A percentile compares a stretch with the other conserved stretches of the same genome.
These are phyloP conservation scores for Crambe crambe DNA, from an alignment of 37 sponge, comb jelly and placozoan genomes.

Conservation along the genomic window DNA sequence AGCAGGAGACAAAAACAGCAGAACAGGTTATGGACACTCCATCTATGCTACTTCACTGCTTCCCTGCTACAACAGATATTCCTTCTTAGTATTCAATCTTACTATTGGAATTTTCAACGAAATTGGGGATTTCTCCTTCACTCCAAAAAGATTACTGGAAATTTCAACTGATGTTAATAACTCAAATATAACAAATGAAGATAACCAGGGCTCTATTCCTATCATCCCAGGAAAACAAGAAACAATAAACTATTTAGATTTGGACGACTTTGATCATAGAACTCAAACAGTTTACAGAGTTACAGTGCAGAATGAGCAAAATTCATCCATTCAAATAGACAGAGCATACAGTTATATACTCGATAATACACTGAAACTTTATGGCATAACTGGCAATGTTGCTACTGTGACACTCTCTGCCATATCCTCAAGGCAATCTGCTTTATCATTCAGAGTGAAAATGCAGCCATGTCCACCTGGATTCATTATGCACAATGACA, in stretches of 20 bases:
- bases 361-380: not conserved
- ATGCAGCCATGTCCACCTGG: slow-evolving; percentile 20
- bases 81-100: not conserved
- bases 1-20: not conserved
- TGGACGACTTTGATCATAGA: slow-evolving; percentile 12
- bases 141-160: not conserved
- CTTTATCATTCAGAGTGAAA: not conserved
- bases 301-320: not conserved
- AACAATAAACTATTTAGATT: not conserved
- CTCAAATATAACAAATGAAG: slow-evolving; percentile 11
- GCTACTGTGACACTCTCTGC: not conserved
- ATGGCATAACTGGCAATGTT: not conserved
- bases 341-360: not conserved
- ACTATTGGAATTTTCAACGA: slow-evolving; percentile 2
- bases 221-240: slow-evolving; percentile 8
- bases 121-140: slow-evolving; percentile 10
- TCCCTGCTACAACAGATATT: slow-evolving; percentile 17
- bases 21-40: slow-evolving; percentile 5
- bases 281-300: not conserved
- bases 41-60: slow-evolving; percentile 17
- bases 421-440: not conserved
- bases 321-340: not conserved
- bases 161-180: slow-evolving; percentile 13
- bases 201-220: too few species aligned
- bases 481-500: not conserved